A percentile compares a stretch with the other conserved stretches of the same genome.
phyloP scores from a whole-genome alignment of 2,797 vertebrate species.

The Rhynchonycteris naso region DNA sequence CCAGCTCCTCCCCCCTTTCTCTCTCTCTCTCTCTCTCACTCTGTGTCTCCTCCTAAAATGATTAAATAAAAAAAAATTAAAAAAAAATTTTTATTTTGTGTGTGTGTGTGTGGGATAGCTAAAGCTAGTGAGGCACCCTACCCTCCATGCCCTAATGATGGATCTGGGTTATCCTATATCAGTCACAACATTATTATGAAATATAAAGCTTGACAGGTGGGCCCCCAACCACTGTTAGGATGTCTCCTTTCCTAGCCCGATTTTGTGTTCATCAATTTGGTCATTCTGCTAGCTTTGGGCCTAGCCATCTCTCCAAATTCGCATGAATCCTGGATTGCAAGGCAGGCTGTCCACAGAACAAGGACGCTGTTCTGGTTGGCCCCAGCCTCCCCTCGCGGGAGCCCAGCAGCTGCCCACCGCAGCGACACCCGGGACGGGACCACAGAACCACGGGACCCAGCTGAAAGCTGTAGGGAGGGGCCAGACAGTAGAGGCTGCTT shows the following conservation, averaged over 20 bases:
- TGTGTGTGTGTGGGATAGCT: not conserved
- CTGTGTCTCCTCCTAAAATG: too few relatives aligned
- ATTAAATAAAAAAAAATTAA: too few relatives aligned
- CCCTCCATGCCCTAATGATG: not conserved
- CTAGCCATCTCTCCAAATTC: not conserved
- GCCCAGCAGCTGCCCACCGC: accelerated
- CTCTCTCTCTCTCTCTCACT: too few relatives aligned
- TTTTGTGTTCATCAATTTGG: not conserved
- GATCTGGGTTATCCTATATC: not conserved
- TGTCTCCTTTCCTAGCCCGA: not conserved
- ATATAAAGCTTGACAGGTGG: not conserved
- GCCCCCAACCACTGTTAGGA: not conserved
- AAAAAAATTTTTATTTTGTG: slow-evolving; percentile 6
- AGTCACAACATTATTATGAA: not conserved
- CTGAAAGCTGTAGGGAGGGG: not conserved
- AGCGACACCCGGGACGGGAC: accelerated
- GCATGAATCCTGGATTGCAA: not conserved
- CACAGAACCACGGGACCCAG: accelerated
- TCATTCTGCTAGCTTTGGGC: not conserved
- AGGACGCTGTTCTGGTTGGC: not conserved
- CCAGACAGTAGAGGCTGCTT: accelerated
- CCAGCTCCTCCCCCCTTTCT: too few relatives aligned
- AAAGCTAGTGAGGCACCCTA: not conserved
- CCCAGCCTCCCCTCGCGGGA: accelerated
- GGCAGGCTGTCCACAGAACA: not conserved